Conservation (phyloP, 92 coral and sea anemone species). For the Meandrina meandrites region DNA sequence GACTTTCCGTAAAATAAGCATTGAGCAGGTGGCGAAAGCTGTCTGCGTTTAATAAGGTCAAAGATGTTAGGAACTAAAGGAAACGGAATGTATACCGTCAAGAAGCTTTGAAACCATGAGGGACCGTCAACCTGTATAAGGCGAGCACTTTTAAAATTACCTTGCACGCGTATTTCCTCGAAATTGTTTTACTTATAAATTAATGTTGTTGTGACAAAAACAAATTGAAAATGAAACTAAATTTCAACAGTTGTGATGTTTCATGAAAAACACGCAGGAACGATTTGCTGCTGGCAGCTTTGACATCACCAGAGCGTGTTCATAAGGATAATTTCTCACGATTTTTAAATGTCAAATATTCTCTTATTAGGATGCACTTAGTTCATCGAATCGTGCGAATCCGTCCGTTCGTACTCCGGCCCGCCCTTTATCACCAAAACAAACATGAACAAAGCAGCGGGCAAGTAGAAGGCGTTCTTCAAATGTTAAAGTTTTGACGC, state of each 20-base stretch:
- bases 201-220: neutral
- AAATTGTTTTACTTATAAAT: neutral
- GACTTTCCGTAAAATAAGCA: neutral
- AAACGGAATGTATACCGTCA: neutral
- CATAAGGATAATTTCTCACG: neutral
- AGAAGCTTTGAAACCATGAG: too few species aligned
- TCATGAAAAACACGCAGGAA: neutral
- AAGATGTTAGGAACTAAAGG: neutral
- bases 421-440: neutral
- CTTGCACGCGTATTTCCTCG: neutral
- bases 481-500: neutral
- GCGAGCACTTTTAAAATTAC: neutral
- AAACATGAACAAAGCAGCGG: neutral
- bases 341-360: neutral
- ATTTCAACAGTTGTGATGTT: neutral
- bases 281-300: neutral
- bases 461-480: neutral
- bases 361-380: neutral
- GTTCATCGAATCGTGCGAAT: neutral
- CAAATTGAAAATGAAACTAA: neutral
- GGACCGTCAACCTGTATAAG: too few species aligned
- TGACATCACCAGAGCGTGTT: neutral
- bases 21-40: neutral
- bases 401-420: neutral
- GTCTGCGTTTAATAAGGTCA: neutral